These are phyloP conservation scores for Tanytarsus gracilentus DNA, from an alignment of 2,888 invertebrate genomes.

Conservation along the genomic window DNA sequence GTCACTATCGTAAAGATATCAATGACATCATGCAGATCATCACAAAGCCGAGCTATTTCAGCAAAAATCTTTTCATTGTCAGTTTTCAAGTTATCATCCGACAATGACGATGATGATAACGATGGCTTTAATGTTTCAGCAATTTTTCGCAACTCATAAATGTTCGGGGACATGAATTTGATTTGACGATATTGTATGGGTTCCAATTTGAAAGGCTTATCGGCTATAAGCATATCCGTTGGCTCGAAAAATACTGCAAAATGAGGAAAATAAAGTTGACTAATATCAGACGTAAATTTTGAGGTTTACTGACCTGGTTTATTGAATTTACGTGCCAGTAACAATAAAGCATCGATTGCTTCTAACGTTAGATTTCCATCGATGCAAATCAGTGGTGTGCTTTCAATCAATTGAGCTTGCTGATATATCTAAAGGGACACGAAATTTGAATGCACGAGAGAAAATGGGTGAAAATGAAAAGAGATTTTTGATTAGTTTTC, in stretches of 20 bases:
- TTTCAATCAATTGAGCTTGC: conserved; percentile 50
- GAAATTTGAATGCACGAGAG: background rate
- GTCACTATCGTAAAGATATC: conserved; percentile 55
- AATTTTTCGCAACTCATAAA: conserved; percentile 64
- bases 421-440: conserved; percentile 48
- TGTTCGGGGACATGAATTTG: conserved; percentile 67
- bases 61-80: conserved; percentile 32
- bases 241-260: conserved; percentile 84
- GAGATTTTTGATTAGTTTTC: background rate
- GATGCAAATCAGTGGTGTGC: conserved; percentile 65
- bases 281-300: background rate
- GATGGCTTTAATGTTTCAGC: conserved; percentile 44
- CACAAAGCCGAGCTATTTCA: conserved; percentile 38
- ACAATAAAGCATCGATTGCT: conserved; percentile 55
- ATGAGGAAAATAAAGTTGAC: conserved; percentile 31
- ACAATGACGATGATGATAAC: background rate
- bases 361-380: conserved; percentile 72
- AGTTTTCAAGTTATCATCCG: background rate
- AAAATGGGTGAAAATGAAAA: too few species aligned
- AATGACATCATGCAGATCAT: conserved; percentile 44
- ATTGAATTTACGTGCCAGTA: conserved; percentile 50
- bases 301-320: conserved; percentile 54
- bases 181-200: conserved; percentile 35
- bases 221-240: conserved; percentile 69
- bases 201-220: conserved; percentile 56